Evolutionary conservation across 2,888 invertebrate species (phyloP), one percentile per base, ranked within the genome.

Genomic region (Hydrotaea diabolus): DNA sequence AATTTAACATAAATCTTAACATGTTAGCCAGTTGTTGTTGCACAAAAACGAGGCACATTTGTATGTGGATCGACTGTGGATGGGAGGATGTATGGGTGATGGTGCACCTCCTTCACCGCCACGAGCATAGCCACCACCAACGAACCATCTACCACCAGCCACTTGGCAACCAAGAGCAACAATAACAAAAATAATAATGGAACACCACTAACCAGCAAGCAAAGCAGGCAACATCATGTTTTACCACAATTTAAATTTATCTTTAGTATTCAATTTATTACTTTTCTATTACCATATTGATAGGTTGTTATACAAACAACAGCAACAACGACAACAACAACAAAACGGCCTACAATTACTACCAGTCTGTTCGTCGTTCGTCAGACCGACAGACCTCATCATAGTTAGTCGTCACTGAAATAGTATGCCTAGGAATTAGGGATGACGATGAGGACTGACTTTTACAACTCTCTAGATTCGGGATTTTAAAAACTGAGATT

Each of bases 221-320:
- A 73, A 31, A 36, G n/a, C 49, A 21, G 49, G 64, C 55, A 55
- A 79, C 59, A 57, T 62, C 66, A 57, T 79, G 77, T 74, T 78
- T 79, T 76, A 76, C 84, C 81, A 76, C 84, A 84, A 81, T 80
- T 82, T 79, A 77, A 80, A 82, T 74, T 85, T 85, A 85, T 85
- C 82, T 85, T 82, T 85, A 82, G 82, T 85, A 85, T 82, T 85
- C 85, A 85, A 85, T 85, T 85, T 82, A 85, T 82, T 85, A 79
- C 77, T 82, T 82, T 85, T 82, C 85, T 85, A 85, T 85, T 85
- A 80, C 82, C 82, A 82, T 77, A 77, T 80, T 80, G 71, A 69
- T 69, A 66, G 66, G 66, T 66, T 66, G 39, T 46, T 55, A 53
- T 26, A 31, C 73, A 73, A 77, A 66, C 17, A 59, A 36, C 36